Conservation (phyloP, 2,888 invertebrate species). For the Nephrotoma flavescens region DNA sequence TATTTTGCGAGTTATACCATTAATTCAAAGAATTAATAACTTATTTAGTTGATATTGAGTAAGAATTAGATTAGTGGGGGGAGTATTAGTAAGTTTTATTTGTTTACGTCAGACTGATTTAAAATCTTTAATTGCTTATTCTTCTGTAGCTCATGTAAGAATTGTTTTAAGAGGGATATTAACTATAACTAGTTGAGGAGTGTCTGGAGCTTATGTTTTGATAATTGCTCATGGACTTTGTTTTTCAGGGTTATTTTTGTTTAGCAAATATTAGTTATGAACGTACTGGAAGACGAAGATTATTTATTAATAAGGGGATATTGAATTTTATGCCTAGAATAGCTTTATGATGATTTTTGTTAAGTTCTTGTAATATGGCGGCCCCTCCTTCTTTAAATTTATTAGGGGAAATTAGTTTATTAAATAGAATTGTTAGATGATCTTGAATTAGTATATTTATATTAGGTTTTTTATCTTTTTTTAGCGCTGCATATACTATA, state of each 20-base stretch:
- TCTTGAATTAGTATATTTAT: slow-evolving; percentile 35
- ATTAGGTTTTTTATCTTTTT: slow-evolving; percentile 44
- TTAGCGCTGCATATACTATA: slow-evolving; percentile 51
- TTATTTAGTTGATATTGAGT: slow-evolving; percentile 39
- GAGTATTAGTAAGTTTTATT: slow-evolving; percentile 43
- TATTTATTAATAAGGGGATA: slow-evolving; percentile 47
- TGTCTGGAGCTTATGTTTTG: slow-evolving; percentile 38
- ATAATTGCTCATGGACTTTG: slow-evolving; percentile 51
- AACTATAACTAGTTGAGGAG: slow-evolving; percentile 39
- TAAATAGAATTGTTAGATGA: slow-evolving; percentile 42
- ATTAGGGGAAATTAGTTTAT: slow-evolving; percentile 47
- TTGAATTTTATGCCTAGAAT: slow-evolving; percentile 42
- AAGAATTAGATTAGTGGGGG: slow-evolving; percentile 40
- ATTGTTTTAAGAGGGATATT: slow-evolving; percentile 43
- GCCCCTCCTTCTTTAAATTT: slow-evolving; percentile 53
- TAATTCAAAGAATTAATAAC: slow-evolving; percentile 34
- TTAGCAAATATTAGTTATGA: slow-evolving; percentile 50
- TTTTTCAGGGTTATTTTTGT: slow-evolving; percentile 51
- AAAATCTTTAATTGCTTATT: slow-evolving; percentile 60
- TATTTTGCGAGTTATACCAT: slow-evolving; percentile 38
- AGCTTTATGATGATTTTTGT: slow-evolving; percentile 48
- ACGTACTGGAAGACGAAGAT: slow-evolving; percentile 41
- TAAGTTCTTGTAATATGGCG: slow-evolving; percentile 46
- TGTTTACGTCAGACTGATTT: slow-evolving; percentile 55
- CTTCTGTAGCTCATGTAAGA: slow-evolving; percentile 55